phyloP scores from a whole-genome alignment of 2,797 vertebrate genomes.

The Odontamblyopus rebecca region DNA sequence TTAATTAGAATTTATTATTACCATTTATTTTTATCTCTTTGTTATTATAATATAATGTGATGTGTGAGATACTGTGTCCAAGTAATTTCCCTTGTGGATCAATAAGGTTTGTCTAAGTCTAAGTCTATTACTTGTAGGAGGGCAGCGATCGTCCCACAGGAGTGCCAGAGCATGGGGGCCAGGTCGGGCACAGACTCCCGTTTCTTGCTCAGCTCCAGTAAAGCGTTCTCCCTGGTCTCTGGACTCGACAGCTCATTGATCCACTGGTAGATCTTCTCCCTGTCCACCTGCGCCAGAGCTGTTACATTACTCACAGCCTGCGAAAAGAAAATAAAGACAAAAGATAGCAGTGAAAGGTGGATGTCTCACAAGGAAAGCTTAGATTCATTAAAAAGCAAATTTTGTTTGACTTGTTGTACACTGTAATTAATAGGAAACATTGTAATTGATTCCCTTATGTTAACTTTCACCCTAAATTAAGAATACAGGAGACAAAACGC shows the following conservation, averaged over 20 bases:
- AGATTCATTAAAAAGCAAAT: neutral
- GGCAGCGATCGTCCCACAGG: conserved; percentile 94
- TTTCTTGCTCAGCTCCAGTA: conserved; percentile 98
- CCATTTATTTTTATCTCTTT: too few species aligned
- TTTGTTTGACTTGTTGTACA: neutral
- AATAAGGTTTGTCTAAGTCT: too few species aligned
- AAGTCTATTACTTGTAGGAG: conserved; percentile 85
- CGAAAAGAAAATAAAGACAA: neutral
- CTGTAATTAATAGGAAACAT: too few species aligned
- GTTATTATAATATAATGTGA: too few species aligned
- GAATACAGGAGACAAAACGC: neutral
- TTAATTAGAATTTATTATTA: too few species aligned
- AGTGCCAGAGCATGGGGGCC: conserved; percentile 98
- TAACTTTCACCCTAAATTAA: too few species aligned
- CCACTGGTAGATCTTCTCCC: conserved; percentile 99
- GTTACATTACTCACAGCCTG: conserved; percentile 90
- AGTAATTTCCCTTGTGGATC: too few species aligned
- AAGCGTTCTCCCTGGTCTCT: conserved; percentile 93
- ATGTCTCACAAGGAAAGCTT: neutral
- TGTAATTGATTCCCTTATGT: too few species aligned
- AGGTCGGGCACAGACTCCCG: conserved; percentile 95
- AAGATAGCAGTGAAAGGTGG: neutral
- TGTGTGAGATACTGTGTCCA: too few species aligned
- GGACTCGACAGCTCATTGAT: conserved; percentile 98
- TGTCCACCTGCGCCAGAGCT: conserved; percentile 93